Evolutionary conservation across 2,888 invertebrate species (phyloP), one percentile per base, ranked within the genome.

Genomic region (Stegana nigrithorax): DNA sequence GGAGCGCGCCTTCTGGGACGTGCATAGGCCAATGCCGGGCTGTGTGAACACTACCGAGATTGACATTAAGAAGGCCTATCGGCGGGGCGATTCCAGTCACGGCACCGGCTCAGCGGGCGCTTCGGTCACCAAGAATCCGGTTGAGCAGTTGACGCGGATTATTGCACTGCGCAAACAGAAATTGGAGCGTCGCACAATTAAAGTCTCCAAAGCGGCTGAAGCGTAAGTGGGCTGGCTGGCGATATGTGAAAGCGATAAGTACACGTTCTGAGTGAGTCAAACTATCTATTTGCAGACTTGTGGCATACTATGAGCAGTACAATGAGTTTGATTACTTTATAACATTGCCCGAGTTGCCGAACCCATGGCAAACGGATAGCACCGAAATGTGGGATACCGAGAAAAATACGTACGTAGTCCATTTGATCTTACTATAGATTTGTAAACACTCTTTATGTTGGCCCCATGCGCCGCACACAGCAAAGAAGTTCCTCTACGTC

Each of bases 1-100:
- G 85, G 99, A 99, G 86, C 87, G 98, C 73, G 99, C 99, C 1
- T 99, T 99, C 86, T 99, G 99, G 99, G 99, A 99, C 87, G 97
- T 99, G 0, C 98, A 99, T 85, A 89, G 99, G 80, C 99, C 99
- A 8, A 97, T 98, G 92, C 98, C 99, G 7, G 98, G 98, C 60
- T 98, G 97, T 87, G 97, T 99, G 32, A 99, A 98, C 86, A 98
- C 98, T 0, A 98, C 98, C 0, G 98, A 99, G 86, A 90, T 98
- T 82, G 99, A 99, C 85, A 97, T 98, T 45, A 96, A 96, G 86
- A 99, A 99, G 87, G 91, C 96, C 51, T 97, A 93, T 67, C 90
- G 93, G 25, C 83, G 86, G 59, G 86, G 87, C 61, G 84, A 83
- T 58, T 84, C 85, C 59, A 83, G 87, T 73, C 85, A 85, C 76